These are phyloP conservation scores for Gymnocephalus cernua DNA, from an alignment of 2,113 vertebrate species.

Conservation along the genomic window DNA sequence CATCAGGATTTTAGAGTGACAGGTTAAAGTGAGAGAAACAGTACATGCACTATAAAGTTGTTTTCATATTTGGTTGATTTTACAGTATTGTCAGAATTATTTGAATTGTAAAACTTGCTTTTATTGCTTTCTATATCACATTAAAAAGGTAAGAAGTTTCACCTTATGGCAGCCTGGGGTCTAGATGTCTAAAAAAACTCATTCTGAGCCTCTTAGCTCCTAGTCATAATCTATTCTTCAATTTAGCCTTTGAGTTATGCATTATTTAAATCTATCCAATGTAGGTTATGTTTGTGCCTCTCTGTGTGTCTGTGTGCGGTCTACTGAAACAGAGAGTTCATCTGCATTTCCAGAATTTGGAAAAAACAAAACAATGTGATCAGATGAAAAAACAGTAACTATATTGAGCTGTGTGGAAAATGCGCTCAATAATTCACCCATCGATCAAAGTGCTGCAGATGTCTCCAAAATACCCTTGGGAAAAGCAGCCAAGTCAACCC, in stretches of 20 bases:
- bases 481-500: constrained; percentile 13
- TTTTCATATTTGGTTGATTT: neutral
- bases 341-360: neutral
- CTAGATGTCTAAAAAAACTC: neutral
- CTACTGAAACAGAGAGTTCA: neutral
- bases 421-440: neutral
- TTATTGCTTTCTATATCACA: neutral
- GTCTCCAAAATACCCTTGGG: constrained; percentile 9
- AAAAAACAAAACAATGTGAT: neutral
- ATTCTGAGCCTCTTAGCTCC: neutral
- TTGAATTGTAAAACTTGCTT: neutral
- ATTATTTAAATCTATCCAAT: neutral
- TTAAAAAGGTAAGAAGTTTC: neutral
- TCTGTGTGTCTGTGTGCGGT: no score
- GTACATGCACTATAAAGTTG: neutral
- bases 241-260: neutral
- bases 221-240: neutral
- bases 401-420: constrained; percentile 7
- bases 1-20: neutral
- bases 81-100: neutral
- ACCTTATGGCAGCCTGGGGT: neutral
- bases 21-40: neutral
- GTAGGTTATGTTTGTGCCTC: neutral
- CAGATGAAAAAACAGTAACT: neutral
- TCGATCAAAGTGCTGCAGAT: neutral